Evolutionary conservation across 2,113 vertebrate genomes (phyloP).

Genomic region (Saiga tatarica): DNA sequence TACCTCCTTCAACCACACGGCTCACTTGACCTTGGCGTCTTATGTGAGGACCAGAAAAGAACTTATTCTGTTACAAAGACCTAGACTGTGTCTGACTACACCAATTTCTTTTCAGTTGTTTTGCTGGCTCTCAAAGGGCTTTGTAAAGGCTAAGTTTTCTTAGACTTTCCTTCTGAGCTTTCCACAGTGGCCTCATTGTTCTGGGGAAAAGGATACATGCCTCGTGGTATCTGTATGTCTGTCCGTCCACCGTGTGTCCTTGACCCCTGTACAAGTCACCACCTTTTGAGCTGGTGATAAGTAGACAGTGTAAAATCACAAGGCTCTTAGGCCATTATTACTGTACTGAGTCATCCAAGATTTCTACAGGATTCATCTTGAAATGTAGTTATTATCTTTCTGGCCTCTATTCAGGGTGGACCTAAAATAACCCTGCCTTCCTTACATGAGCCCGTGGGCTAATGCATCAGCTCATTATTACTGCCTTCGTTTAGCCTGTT

Average conservation of each 20-base stretch:
- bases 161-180: background rate
- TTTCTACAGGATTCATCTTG: background rate
- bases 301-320: background rate
- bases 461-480: background rate
- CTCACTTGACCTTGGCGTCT: background rate
- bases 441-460: background rate
- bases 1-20: background rate
- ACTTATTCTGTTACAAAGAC: background rate
- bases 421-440: slow-evolving; percentile 24
- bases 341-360: background rate
- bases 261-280: background rate
- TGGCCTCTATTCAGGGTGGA: slow-evolving; percentile 1
- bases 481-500: background rate
- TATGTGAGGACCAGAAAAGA: background rate
- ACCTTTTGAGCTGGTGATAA: background rate
- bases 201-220: background rate
- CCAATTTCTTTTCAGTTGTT: background rate
- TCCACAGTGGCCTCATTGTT: background rate
- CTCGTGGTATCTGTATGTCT: background rate
- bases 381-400: slow-evolving; percentile 45
- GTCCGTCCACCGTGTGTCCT: background rate
- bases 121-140: background rate
- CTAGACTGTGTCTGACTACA: background rate
- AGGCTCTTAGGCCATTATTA: background rate
- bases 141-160: background rate